phyloP scores from a whole-genome alignment of 2,113 vertebrate species.

The Salvelinus sp. region DNA sequence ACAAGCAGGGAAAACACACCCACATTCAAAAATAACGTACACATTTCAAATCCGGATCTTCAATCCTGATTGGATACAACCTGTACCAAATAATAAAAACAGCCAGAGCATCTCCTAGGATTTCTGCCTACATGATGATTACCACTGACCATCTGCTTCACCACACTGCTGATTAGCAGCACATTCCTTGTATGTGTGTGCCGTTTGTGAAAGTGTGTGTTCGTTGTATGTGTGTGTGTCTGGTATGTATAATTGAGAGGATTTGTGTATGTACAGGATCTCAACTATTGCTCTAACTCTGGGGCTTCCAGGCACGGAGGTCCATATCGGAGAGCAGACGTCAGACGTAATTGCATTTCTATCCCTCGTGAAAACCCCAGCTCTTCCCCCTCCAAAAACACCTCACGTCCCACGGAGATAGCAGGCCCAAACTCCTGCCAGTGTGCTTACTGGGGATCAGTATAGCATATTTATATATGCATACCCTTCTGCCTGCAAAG shows the following conservation, averaged over 20 bases:
- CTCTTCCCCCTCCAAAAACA: constrained; percentile 53
- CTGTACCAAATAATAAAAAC: constrained; percentile 14
- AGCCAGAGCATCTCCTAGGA: constrained; percentile 51
- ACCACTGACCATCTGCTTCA: constrained; percentile 75
- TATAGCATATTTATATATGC: constrained; percentile 67
- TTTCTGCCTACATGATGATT: constrained; percentile 65
- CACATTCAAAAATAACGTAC: constrained; percentile 17
- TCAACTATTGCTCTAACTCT: constrained; percentile 42
- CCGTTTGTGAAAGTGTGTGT: not conserved
- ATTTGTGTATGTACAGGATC: constrained; percentile 30
- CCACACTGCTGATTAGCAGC: too few relatives aligned
- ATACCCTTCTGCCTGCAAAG: constrained; percentile 60
- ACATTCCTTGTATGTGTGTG: not conserved
- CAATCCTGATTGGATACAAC: constrained; percentile 27
- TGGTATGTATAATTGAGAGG: constrained; percentile 16
- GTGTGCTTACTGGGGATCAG: constrained; percentile 59
- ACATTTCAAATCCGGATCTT: too few relatives aligned
- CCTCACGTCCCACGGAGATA: constrained; percentile 63
- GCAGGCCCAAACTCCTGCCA: constrained; percentile 47
- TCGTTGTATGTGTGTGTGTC: not conserved
- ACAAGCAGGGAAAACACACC: constrained; percentile 41
- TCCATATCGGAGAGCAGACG: constrained; percentile 45
- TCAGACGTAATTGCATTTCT: constrained; percentile 75
- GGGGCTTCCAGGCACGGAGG: constrained; percentile 47
- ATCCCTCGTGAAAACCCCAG: constrained; percentile 56